These are phyloP conservation scores for Enteromius anoplus DNA, from an alignment of 2,797 vertebrate genomes.

Conservation along the genomic window DNA sequence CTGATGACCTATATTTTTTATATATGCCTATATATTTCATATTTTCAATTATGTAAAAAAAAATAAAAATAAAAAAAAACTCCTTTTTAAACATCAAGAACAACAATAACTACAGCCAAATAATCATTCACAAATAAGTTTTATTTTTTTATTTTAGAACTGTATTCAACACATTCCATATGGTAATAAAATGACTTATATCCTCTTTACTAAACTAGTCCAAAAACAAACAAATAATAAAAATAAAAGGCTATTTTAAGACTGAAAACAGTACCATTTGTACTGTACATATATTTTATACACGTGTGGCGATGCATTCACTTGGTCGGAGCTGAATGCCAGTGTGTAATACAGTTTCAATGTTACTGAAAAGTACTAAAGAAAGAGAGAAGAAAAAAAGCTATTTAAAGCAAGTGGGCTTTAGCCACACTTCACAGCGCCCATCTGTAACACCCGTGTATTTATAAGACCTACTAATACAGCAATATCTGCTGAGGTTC, in stretches of 20 bases:
- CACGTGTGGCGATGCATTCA: constrained; percentile 74
- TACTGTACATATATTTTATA: constrained; percentile 76
- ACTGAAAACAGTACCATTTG: constrained; percentile 78
- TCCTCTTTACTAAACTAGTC: constrained; percentile 75
- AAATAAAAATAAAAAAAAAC: no score
- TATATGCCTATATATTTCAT: no score
- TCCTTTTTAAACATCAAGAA: not conserved
- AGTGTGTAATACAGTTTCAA: constrained; percentile 66
- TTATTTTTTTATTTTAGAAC: constrained; percentile 81
- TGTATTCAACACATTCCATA: constrained; percentile 79
- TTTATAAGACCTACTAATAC: constrained; percentile 57
- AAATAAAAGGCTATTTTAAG: constrained; percentile 75
- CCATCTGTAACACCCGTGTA: constrained; percentile 69
- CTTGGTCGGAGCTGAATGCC: constrained; percentile 69
- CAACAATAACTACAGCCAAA: constrained; percentile 7
- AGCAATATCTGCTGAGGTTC: constrained; percentile 40
- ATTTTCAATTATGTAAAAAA: no score
- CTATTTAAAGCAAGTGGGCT: constrained; percentile 69
- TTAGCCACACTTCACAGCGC: constrained; percentile 65
- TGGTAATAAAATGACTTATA: constrained; percentile 80
- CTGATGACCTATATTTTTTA: no score
- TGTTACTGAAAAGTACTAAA: constrained; percentile 73
- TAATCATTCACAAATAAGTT: constrained; percentile 80
- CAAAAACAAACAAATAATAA: constrained; percentile 53
- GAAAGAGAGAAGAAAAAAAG: constrained; percentile 66